phyloP scores from a whole-genome alignment of 2,888 invertebrate genomes.

The Cyclophora punctaria region DNA sequence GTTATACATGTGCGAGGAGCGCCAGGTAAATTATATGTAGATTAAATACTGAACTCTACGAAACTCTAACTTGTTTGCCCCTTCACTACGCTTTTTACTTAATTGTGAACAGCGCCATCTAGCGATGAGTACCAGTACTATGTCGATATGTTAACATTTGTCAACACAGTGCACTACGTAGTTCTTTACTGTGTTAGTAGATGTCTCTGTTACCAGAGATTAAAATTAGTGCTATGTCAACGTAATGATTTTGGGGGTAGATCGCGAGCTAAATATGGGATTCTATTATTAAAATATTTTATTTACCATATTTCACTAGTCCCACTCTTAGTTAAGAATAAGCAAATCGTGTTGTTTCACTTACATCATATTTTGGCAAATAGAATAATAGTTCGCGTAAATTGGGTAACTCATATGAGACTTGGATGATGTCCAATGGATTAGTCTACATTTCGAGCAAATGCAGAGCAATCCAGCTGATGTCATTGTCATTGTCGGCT shows the following conservation, averaged over 20 bases:
- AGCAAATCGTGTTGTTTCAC: not conserved
- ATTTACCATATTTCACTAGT: not conserved
- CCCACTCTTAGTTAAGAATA: slow-evolving; percentile 8
- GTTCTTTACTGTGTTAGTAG: slow-evolving; percentile 14
- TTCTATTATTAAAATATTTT: not conserved
- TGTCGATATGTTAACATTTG: not conserved
- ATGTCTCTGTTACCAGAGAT: slow-evolving; percentile 22
- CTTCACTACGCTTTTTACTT: not conserved
- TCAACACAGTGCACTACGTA: not conserved
- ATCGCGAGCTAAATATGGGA: not conserved
- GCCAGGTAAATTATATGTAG: slow-evolving; percentile 35
- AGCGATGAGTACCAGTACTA: slow-evolving; percentile 27
- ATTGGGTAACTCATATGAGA: slow-evolving; percentile 28
- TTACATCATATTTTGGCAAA: slow-evolving; percentile 23
- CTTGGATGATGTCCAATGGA: slow-evolving; percentile 50
- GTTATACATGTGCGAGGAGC: slow-evolving; percentile 81
- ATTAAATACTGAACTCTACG: not conserved
- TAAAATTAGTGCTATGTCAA: not conserved
- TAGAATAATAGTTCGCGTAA: slow-evolving; percentile 21
- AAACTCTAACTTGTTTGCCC: too few relatives aligned
- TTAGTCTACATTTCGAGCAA: slow-evolving; percentile 30
- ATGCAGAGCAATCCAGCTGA: slow-evolving; percentile 35
- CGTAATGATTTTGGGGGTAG: not conserved
- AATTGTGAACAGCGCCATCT: slow-evolving; percentile 41
- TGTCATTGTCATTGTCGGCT: slow-evolving; percentile 67